phyloP scores from a whole-genome alignment of 2,888 invertebrate genomes.

The Tenodera sinensis region DNA sequence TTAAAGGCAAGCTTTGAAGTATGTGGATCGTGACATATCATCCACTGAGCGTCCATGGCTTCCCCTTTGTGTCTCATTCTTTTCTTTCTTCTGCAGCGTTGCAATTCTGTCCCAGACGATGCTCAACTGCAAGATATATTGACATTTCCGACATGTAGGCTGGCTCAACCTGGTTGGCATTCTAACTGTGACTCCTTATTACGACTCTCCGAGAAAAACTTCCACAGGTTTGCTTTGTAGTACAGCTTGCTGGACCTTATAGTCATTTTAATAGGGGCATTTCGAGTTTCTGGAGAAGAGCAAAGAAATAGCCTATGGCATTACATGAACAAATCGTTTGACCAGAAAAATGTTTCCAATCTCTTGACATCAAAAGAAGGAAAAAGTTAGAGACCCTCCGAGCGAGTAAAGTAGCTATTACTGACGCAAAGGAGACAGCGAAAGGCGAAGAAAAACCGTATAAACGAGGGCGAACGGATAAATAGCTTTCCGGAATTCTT shows the following conservation, averaged over 20 bases:
- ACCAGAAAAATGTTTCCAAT: conserved; percentile 26
- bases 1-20: background rate
- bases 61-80: background rate
- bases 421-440: background rate
- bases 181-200: conserved; percentile 4
- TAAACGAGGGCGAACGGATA: background rate
- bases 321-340: conserved; percentile 27
- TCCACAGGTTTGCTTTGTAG: conserved; percentile 1
- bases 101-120: background rate
- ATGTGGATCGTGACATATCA: background rate
- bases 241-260: background rate
- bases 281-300: background rate
- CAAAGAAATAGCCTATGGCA: conserved; percentile 13
- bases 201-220: background rate
- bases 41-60: background rate
- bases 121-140: background rate
- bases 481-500: background rate
- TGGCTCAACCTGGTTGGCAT: background rate
- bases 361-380: conserved; percentile 15
- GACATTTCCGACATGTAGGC: background rate
- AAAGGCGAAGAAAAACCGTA: background rate
- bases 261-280: conserved; percentile 6
- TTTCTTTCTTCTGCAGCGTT: background rate
- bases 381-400: background rate
- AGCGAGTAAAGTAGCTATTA: background rate